These are phyloP conservation scores for Campoplex nolae DNA, from an alignment of 2,888 invertebrate genomes.

Conservation along the genomic window DNA sequence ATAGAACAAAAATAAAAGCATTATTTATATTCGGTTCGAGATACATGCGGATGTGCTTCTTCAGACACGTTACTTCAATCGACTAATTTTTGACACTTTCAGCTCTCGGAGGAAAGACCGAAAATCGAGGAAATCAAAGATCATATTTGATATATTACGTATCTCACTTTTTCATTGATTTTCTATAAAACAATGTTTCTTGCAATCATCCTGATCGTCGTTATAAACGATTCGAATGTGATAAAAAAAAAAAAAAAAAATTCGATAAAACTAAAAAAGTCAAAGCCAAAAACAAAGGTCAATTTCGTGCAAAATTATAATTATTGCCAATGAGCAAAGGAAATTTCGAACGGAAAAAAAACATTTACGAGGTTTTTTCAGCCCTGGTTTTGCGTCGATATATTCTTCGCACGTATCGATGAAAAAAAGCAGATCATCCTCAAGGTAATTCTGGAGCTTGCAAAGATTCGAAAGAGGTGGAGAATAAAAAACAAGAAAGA, in stretches of 20 bases:
- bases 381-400: neutral
- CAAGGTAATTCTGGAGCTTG: constrained; percentile 26
- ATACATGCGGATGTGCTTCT: neutral
- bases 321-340: neutral
- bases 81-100: neutral
- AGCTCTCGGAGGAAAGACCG: neutral
- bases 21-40: neutral
- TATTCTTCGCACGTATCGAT: neutral
- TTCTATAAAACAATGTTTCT: neutral
- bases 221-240: neutral
- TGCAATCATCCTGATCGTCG: neutral
- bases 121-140: constrained; percentile 16
- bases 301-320: neutral
- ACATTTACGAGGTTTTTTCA: neutral
- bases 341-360: neutral
- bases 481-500: neutral
- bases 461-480: constrained; percentile 34
- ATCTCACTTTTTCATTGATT: neutral
- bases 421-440: constrained; percentile 33
- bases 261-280: neutral
- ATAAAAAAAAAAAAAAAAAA: neutral
- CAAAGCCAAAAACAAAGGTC: neutral
- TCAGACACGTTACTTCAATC: neutral
- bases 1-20: neutral
- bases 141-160: neutral